Evolutionary conservation across 2,888 invertebrate species (phyloP), one percentile per base, ranked within the genome.

Genomic region (Slavum lentiscoides): DNA sequence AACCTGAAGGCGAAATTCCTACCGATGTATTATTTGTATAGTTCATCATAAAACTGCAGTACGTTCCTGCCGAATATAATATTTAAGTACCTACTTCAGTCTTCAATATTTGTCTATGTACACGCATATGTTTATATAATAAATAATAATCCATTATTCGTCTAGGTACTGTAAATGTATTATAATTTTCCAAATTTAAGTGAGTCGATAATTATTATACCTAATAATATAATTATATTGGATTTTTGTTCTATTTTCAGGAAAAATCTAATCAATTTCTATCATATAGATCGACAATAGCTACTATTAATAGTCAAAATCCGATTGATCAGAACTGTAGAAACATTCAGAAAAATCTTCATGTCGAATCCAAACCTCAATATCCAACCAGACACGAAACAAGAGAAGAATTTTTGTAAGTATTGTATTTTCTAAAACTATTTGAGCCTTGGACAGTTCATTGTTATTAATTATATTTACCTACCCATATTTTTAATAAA

Each of bases 381-480:
- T 87, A 87, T 83, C 86, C 86, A 1, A 84, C 84, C 64, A 84
- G 86, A 53, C 85, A 84, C 81, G 86, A 86, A 81, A 86, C 86
- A 58, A 83, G 87, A 58, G 86, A 87, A 83, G 87, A 87, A 82
- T 88, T 88, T 84, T 84, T 87, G 87, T 88, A 84, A 86, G 87
- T 3, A 11, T 85, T 72, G 37, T 39, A 55, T 58, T 66, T 59
- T 8, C 0, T 55, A 69, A 73, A 73, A 49, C 15, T 49, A 30
- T 61, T 61, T 23, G 6, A 5, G 6, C 55, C 49, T 3, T 49
- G 43, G 8, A 49, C 49, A 49, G 11, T 49, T 49, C 7, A 30
- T 30, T 30, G 30, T 30, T 30, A n/a, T n/a, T n/a, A n/a, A n/a
- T n/a, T n/a, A 49, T 49, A 49, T 8, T 49, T 49, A 49, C 11